These are phyloP conservation scores for Fragum whitleyi DNA, from an alignment of 2,888 invertebrate genomes.

Conservation along the genomic window DNA sequence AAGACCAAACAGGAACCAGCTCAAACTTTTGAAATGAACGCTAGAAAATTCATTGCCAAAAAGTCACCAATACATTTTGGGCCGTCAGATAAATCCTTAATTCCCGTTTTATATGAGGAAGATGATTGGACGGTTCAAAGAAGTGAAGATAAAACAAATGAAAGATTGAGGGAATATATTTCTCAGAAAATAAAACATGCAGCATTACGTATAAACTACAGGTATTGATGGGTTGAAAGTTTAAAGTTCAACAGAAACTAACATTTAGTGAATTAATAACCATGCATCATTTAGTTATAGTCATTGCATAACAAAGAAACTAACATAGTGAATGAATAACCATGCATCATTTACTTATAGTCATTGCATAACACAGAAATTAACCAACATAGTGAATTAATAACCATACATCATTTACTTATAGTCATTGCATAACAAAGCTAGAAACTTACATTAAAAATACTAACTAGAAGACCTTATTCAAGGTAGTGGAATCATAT, in stretches of 20 bases:
- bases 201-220: background rate
- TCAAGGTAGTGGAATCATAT: too few relatives aligned
- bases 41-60: background rate
- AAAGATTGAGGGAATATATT: background rate
- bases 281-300: background rate
- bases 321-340: background rate
- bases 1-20: background rate
- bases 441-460: too few relatives aligned
- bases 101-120: background rate
- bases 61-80: background rate
- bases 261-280: background rate
- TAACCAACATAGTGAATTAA: too few relatives aligned
- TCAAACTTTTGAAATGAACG: background rate
- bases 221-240: background rate
- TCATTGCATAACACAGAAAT: too few relatives aligned
- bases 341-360: background rate
- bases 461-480: too few relatives aligned
- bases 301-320: background rate
- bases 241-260: background rate
- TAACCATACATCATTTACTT: too few relatives aligned
- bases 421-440: too few relatives aligned
- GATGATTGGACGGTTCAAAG: background rate
- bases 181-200: background rate
- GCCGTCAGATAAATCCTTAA: background rate
- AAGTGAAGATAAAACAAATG: background rate